Conservation (phyloP, 2,797 vertebrate species). For the Tapera naevia region DNA sequence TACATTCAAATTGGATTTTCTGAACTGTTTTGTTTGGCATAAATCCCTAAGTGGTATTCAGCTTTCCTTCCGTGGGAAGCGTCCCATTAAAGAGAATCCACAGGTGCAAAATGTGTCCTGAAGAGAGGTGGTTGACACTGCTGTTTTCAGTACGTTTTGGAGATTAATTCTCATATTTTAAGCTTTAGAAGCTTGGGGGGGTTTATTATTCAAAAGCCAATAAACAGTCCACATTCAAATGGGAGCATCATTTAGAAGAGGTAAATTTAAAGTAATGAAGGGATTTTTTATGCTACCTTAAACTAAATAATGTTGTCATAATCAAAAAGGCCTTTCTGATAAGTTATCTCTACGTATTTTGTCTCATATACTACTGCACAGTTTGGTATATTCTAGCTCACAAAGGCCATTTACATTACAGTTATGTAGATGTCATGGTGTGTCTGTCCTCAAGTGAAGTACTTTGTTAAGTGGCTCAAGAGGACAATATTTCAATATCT, state of each 20-base stretch:
- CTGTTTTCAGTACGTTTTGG: background rate
- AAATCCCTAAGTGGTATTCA: background rate
- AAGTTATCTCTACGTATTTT: slow-evolving; percentile 16
- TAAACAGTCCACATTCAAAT: background rate
- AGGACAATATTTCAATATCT: background rate
- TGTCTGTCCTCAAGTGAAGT: background rate
- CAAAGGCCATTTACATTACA: background rate
- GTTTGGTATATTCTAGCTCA: background rate
- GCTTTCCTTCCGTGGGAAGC: background rate
- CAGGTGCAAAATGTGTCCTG: background rate
- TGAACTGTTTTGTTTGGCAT: background rate
- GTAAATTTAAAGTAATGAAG: background rate
- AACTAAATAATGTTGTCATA: slow-evolving; percentile 9
- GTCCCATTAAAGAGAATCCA: background rate
- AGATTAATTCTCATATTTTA: background rate
- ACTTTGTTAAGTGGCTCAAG: background rate
- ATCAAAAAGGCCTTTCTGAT: slow-evolving; percentile 6
- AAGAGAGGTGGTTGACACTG: background rate
- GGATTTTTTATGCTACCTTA: background rate
- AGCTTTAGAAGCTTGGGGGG: accelerated
- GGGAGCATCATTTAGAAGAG: background rate
- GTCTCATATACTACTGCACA: background rate
- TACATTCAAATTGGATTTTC: background rate
- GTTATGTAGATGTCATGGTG: background rate
- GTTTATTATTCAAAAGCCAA: background rate